Evolutionary conservation across 1,140 invertebrate genomes (phyloP), one percentile per base, ranked within the genome.

Genomic region (Pseudomyrmex dendroicus): DNA sequence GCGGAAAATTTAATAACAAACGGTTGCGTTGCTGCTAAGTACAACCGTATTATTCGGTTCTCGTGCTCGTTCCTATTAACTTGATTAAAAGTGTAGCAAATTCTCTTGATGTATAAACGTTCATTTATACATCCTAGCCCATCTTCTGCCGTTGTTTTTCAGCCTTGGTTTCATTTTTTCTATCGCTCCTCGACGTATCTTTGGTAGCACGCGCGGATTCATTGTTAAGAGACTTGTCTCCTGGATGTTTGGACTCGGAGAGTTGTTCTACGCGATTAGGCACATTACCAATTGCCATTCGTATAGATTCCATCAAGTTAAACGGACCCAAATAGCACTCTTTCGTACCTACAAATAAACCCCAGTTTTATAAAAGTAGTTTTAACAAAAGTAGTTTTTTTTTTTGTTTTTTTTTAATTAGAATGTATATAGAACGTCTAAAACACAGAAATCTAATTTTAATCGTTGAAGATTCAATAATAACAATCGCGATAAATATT

Each of bases 221-320:
- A 10, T 78, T 70, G 46, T 64, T 56, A 54, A 80, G 76, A 7
- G 85, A 20, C 50, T 90, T 89, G 50, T 93, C 87, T 22, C 72
- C 90, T 48, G 89, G 86, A 73, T 73, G 83, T 15, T 85, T 8
- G 17, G 61, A 15, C 10, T 64, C 61, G 10, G 48, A 66, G 35
- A 25, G 35, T 8, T 67, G 44, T 20, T 25, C 64, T 20, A 84
- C 8, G 0, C 20, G 25, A 64, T 25, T 46, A 67, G 84, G 12
- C 90, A 94, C 95, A 61, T 95, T 94, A 87, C 93, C 94, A 52
- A 96, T 86, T 50, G 95, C 96, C 91, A 95, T 94, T 87, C 95
- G 95, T 82, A 97, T 95, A n/a, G 95, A 94, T 77, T 96, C 94
- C 80, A 96, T 94, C 77, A 96, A 87, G 70, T 95, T 91, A 8